A percentile compares a stretch with the other conserved stretches of the same genome.
Conservation (phyloP, 2,888 invertebrate genomes). For the Reticulitermes lucifugus region DNA sequence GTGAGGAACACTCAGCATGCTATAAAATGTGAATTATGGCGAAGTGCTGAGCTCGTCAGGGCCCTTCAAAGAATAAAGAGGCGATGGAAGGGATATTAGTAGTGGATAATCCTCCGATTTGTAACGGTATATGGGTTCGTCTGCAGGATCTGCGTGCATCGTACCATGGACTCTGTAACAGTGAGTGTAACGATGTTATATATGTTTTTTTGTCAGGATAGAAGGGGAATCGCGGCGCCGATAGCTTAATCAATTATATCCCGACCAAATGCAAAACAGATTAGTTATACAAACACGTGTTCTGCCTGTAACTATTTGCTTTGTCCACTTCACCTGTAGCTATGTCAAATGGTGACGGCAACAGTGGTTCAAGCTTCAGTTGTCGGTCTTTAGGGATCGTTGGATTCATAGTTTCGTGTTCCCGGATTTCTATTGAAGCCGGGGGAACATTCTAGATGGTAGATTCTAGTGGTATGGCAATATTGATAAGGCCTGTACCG, state of each 20-base stretch:
- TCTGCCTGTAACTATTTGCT: constrained; percentile 22
- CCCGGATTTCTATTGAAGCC: too few species aligned
- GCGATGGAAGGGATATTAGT: neutral
- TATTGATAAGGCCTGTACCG: too few species aligned
- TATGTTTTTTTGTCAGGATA: constrained; percentile 3
- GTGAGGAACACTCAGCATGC: too few species aligned
- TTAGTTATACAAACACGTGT: constrained; percentile 37
- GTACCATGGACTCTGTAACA: too few species aligned
- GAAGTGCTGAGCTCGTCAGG: too few species aligned
- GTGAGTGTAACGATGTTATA: neutral
- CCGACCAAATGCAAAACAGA: constrained; percentile 19
- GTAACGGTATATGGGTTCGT: neutral
- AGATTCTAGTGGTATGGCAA: too few species aligned
- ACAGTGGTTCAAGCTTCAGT: neutral
- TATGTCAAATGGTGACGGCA: neutral
- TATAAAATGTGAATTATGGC: too few species aligned
- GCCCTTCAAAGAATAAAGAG: too few species aligned
- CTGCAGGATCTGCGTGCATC: neutral
- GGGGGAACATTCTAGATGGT: too few species aligned
- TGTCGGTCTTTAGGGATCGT: neutral
- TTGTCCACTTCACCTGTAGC: constrained; percentile 23
- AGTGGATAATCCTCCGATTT: neutral
- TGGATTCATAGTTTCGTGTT: neutral
- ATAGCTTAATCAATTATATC: constrained; percentile 33
- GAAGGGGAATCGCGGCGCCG: constrained; percentile 5